A percentile compares a stretch with the other conserved stretches of the same genome.
Evolutionary conservation across 2,797 vertebrate species (phyloP).

Genomic region (Diglossa cyanea): DNA sequence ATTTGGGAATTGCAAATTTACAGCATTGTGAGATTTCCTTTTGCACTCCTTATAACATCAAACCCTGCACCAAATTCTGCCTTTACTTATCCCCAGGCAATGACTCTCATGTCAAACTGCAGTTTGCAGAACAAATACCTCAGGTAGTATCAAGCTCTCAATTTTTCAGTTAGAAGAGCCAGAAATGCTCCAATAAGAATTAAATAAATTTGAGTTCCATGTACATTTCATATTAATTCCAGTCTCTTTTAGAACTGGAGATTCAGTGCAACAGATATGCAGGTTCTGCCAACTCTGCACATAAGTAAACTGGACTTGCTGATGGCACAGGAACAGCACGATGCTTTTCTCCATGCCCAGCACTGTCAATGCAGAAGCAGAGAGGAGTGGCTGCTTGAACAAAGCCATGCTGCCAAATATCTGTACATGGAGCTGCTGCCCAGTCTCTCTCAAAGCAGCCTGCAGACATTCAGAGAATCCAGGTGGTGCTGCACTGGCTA

Average conservation of each 20-base stretch:
- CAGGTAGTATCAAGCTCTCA: background rate
- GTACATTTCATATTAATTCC: background rate
- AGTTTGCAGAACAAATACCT: background rate
- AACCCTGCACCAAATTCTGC: background rate
- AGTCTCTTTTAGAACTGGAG: background rate
- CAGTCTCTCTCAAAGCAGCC: background rate
- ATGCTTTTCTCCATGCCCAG: background rate
- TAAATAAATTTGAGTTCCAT: background rate
- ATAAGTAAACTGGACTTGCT: background rate
- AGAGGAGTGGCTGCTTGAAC: conserved; percentile 12
- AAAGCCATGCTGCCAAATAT: background rate
- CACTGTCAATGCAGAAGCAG: background rate
- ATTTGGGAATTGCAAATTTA: conserved; percentile 64
- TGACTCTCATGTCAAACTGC: background rate
- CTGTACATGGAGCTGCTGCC: background rate
- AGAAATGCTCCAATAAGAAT: background rate
- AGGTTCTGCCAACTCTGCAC: conserved; percentile 6
- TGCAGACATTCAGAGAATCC: background rate
- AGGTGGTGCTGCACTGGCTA: background rate
- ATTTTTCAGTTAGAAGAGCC: background rate
- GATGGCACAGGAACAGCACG: background rate
- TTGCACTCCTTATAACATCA: background rate
- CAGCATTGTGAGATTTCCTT: background rate
- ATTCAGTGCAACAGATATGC: background rate
- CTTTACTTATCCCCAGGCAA: background rate